phyloP scores from a whole-genome alignment of 1,140 invertebrate species.

The Tetramorium alpestre region DNA sequence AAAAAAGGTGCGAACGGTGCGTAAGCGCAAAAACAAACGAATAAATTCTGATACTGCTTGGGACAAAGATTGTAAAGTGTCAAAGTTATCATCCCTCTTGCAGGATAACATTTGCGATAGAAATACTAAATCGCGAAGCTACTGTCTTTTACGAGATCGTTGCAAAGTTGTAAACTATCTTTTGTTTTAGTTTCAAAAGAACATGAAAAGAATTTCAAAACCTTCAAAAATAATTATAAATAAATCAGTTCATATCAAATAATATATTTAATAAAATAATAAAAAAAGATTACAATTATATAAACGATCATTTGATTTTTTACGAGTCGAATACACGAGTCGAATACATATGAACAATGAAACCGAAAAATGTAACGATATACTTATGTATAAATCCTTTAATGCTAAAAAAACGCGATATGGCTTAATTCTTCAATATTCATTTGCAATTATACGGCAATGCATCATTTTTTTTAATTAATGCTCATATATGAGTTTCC shows the following conservation, averaged over 20 bases:
- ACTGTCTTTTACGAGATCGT: neutral
- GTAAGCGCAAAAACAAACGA: conserved; percentile 61
- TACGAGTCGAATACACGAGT: neutral
- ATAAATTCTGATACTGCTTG: neutral
- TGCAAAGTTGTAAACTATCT: neutral
- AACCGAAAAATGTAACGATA: neutral
- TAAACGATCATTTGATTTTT: neutral
- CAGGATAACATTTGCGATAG: neutral
- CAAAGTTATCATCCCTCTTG: neutral
- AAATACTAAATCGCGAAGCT: neutral
- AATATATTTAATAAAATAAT: neutral
- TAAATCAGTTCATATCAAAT: neutral
- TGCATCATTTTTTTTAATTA: neutral
- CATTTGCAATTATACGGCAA: neutral
- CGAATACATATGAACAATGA: neutral
- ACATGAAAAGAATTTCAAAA: neutral
- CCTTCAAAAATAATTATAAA: neutral
- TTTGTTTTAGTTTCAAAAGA: neutral
- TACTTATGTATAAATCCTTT: neutral
- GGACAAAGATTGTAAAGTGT: neutral
- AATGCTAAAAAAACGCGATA: neutral
- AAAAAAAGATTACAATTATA: neutral
- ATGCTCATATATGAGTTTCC: neutral
- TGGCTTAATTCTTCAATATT: neutral
- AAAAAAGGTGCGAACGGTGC: conserved; percentile 63